Base-by-base conservation (phyloP, 2,888 invertebrate species). In the Lissocephala sabroskyi region DNA sequence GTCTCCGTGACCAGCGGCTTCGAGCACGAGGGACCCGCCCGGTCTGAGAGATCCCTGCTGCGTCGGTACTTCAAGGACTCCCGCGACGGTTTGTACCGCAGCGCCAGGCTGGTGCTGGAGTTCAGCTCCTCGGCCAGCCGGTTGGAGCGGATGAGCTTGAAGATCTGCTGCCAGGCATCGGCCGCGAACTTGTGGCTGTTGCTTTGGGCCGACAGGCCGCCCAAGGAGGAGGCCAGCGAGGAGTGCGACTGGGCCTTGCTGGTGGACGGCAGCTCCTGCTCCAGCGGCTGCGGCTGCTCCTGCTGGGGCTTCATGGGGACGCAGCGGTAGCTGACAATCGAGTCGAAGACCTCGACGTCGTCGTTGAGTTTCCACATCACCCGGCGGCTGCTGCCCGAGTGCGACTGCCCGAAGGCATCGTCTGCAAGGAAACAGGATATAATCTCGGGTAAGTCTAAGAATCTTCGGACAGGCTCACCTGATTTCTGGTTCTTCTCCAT, bases 71-170 rank as follows among this genome's bases (percentile, higher is more conserved):
- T 60, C 0, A 71, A 40, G 9, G 77, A 76, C 17, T 76, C 70
- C 14, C 65, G 57, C 1, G 74, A 71, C 13, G 74, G 64, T 11
- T 56, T 77, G 39, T 74, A 74, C n/a, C 70, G 66, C 28, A 74
- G 16, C 1, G 53, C 74, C 19, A 77, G 42, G n/a, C 41, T 56
- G 4, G 56, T 47, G 2, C 49, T 14, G 32, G 18, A 18, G 3
- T 37, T 26, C 17, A 40, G 13, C 16, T 51, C 11, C 6, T 5
- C 14, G 7, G 9, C 32, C 1, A 47, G 4, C 33, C 45, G 41
- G 5, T 52, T 55, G 17, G 23, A 41, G 2, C 41, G 41, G 7
- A 73, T 45, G 4, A 41, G 52, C 16, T 48, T 41, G 23, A 56
- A 61, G 4, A 74, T 45, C 10, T 52, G 45, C 29, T 54, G 52